Evolutionary conservation across 2,797 vertebrate genomes (phyloP).

Genomic region (Spondyliosoma cantharus): DNA sequence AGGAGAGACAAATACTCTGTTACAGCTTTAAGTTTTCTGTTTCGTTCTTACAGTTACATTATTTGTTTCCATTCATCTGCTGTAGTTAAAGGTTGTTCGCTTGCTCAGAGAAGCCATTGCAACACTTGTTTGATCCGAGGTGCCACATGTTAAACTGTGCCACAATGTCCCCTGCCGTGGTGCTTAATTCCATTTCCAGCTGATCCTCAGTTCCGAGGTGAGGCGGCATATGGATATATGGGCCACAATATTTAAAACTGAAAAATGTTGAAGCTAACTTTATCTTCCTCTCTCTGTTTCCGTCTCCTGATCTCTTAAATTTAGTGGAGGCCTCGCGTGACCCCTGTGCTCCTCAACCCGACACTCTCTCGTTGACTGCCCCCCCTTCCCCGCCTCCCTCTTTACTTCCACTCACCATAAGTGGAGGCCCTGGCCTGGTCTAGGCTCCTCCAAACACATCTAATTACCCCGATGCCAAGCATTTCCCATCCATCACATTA

Average conservation of each 20-base stretch:
- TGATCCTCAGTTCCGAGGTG: not conserved
- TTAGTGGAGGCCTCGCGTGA: conserved; percentile 44
- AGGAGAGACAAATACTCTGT: no score
- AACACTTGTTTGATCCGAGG: conserved; percentile 22
- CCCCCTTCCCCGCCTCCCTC: conserved; percentile 5
- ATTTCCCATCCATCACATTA: conserved; percentile 89
- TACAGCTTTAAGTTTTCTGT: no score
- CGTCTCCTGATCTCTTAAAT: conserved; percentile 46
- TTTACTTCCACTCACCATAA: conserved; percentile 75
- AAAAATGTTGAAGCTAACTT: not conserved
- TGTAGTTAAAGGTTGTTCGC: not conserved
- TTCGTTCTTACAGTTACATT: not conserved
- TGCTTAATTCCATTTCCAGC: conserved; percentile 13
- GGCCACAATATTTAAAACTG: not conserved
- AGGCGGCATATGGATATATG: not conserved
- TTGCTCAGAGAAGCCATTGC: not conserved
- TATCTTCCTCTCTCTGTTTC: not conserved
- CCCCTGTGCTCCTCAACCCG: conserved; percentile 53
- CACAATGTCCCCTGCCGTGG: not conserved
- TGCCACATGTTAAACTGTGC: conserved; percentile 11
- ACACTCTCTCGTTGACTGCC: conserved; percentile 49
- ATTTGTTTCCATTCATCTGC: no score
- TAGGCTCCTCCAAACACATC: conserved; percentile 82
- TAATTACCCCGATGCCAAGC: conserved; percentile 89
- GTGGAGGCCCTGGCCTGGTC: conserved; percentile 75